These are phyloP conservation scores for Helogale parvula DNA, from an alignment of 2,113 vertebrate genomes.

Conservation along the genomic window DNA sequence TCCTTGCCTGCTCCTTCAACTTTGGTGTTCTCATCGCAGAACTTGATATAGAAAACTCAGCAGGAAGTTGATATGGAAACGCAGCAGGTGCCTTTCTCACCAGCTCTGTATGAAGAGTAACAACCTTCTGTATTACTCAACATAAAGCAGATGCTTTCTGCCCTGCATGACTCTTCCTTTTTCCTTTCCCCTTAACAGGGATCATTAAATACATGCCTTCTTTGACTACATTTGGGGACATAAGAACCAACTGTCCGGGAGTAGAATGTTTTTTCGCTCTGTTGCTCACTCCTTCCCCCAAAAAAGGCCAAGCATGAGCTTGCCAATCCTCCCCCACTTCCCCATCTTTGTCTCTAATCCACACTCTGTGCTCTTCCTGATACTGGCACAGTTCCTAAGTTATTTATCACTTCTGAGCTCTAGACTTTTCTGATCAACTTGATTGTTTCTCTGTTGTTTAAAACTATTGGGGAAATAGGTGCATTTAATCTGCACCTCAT, in stretches of 20 bases:
- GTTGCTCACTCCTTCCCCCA: neutral
- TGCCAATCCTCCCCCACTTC: neutral
- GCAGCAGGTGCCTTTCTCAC: constrained; percentile 53
- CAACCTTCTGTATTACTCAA: constrained; percentile 44
- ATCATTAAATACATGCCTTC: constrained; percentile 33
- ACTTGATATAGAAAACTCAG: constrained; percentile 53
- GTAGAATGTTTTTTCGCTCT: neutral
- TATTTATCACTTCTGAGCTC: neutral
- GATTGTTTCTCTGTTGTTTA: constrained; percentile 26
- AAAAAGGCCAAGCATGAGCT: neutral
- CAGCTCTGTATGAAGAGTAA: constrained; percentile 13
- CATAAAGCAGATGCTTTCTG: constrained; percentile 43
- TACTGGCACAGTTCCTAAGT: neutral
- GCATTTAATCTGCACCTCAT: constrained; percentile 29
- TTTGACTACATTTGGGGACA: neutral
- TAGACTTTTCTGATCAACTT: neutral
- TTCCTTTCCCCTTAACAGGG: neutral
- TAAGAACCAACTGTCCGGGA: constrained; percentile 16
- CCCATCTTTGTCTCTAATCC: neutral
- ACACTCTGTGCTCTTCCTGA: neutral
- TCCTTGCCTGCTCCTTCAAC: constrained; percentile 45
- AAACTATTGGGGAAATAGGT: constrained; percentile 12
- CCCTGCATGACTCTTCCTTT: neutral
- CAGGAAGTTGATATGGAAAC: constrained; percentile 60
- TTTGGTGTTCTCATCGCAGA: constrained; percentile 27